Percentiles rank a stretch among this genome's conserved stretches.
phyloP scores from a whole-genome alignment of 2,888 invertebrate genomes.

The Drosophila demipolita region DNA sequence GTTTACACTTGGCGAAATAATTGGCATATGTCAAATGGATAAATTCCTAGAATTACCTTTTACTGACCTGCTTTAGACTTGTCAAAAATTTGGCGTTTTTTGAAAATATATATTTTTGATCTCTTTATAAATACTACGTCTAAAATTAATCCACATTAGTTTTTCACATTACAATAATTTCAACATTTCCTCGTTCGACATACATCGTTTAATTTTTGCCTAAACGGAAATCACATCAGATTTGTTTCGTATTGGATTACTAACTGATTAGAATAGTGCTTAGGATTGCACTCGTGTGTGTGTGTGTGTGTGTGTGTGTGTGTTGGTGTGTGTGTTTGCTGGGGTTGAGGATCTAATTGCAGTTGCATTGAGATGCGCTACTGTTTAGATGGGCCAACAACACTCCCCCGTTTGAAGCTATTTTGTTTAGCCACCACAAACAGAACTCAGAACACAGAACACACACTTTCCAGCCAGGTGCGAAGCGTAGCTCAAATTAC shows the following conservation, averaged over 20 bases:
- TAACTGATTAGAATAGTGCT: slow-evolving; percentile 25
- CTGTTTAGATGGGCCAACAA: slow-evolving; percentile 33
- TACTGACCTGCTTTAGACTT: background rate
- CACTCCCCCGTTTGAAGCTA: slow-evolving; percentile 39
- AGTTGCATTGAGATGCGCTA: slow-evolving; percentile 35
- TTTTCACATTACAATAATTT: background rate
- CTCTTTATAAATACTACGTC: background rate
- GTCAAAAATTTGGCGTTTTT: background rate
- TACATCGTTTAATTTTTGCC: background rate
- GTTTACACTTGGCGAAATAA: background rate
- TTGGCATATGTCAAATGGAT: background rate
- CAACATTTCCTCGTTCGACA: background rate
- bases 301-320: background rate
- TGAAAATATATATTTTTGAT: background rate
- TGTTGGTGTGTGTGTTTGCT: background rate
- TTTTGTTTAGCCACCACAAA: slow-evolving; percentile 73
- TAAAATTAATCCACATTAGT: background rate
- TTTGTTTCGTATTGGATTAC: slow-evolving; percentile 43
- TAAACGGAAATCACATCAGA: slow-evolving; percentile 51
- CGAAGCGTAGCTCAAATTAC: slow-evolving; percentile 67
- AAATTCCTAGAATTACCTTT: background rate
- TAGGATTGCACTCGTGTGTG: slow-evolving; percentile 27
- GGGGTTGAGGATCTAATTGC: slow-evolving; percentile 41
- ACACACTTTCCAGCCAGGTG: slow-evolving; percentile 55
- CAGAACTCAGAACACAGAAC: slow-evolving; percentile 35